phyloP scores from a whole-genome alignment of 1,140 invertebrate genomes.

The Penaeus chinensis region DNA sequence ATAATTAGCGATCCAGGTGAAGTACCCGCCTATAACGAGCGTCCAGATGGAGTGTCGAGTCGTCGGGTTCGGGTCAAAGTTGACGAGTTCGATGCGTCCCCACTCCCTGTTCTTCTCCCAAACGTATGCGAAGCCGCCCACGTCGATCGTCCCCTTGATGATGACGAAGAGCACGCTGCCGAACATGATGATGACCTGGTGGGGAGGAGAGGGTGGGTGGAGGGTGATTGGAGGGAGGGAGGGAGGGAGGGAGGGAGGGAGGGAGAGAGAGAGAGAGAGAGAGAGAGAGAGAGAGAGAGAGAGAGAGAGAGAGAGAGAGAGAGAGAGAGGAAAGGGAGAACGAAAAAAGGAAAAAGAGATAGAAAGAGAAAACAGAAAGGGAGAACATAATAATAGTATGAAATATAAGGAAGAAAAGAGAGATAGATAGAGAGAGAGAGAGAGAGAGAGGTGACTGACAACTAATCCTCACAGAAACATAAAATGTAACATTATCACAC shows the following conservation, averaged over 20 bases:
- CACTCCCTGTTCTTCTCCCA: conserved; percentile 50
- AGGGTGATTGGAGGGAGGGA: no score
- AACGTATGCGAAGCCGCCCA: conserved; percentile 59
- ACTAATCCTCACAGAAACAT: no score
- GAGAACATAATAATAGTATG: no score
- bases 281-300: no score
- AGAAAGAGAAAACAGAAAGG: no score
- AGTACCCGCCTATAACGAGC: conserved; percentile 87
- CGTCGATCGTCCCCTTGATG: conserved; percentile 64
- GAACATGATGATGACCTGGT: conserved; percentile 67
- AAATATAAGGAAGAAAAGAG: no score
- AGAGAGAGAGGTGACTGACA: no score
- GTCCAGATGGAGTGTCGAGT: conserved; percentile 91
- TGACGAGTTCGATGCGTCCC: conserved; percentile 36
- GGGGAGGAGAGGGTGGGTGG: conserved; percentile 70
- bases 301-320: no score
- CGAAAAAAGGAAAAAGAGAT: background rate
- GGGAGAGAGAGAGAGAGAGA: no score
- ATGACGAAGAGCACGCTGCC: conserved; percentile 80
- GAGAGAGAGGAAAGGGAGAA: background rate
- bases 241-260: background rate
- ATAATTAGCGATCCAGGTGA: conserved; percentile 92
- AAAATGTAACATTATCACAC: no score
- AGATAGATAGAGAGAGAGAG: no score
- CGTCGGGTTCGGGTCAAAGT: conserved; percentile 76